Base-by-base conservation (phyloP, 2,113 vertebrate species). In the Neofelis nebulosa region DNA sequence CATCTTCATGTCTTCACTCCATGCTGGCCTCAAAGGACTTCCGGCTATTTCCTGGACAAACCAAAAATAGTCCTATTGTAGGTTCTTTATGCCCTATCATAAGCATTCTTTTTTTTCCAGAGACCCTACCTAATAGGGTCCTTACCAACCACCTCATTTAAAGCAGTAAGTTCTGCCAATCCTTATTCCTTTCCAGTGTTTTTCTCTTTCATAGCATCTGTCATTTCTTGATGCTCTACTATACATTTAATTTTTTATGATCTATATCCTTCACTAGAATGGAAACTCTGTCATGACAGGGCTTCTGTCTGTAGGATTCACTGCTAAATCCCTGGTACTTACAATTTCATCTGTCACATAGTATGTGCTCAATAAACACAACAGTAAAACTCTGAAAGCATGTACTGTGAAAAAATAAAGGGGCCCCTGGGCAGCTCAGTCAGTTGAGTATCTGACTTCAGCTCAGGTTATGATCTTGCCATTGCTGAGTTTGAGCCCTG, bases 131-230 rank as follows among this genome's bases (percentile, higher is more conserved):
- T 83, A 55, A 52, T 9, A 15, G 3, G 36, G 15, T 50, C 89
- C 74, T 14, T 1, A 18, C 16, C 33, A 27, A 48, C 8, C 2
- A 38, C 25, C 2, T 52, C 12, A 71, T 38, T 89, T 48, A n/a
- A 45, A 79, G n/a, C 0, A 12, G 0, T 41, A 50, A 25, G 5
- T 2, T 2, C 23, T 61, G 16, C 52, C 23, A 63, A 61, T 19
- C 14, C 33, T 23, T 68, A 18, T 15, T 2, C 29, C 27, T 74
- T 68, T 29, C 15, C 3, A 41, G 1, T 36, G 11, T 31, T 79
- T 91, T 29, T 50, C 19, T 12, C 21, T 21, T 76, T 61, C 19
- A 45, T 6, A 48, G 23, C 31, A 84, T 50, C 27, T 45, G 21
- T 7, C 38, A 16, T 41, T 14, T 15, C 38, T 86, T 55, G n/a